These are phyloP conservation scores for Hemiprocne comata DNA, from an alignment of 2,113 vertebrate species.

Conservation along the genomic window DNA sequence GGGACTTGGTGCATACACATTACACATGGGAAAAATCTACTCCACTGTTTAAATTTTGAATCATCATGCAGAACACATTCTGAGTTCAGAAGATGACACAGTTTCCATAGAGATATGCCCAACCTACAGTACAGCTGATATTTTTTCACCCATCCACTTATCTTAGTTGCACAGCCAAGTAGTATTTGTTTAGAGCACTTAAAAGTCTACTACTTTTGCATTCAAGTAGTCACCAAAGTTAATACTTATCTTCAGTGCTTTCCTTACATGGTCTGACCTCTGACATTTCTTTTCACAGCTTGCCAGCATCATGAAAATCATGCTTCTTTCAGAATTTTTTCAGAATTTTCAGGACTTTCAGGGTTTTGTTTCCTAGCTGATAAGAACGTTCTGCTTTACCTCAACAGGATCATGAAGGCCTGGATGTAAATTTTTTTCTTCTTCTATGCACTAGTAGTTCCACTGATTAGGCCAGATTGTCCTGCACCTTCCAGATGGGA, in stretches of 20 bases:
- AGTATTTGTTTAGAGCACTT: not conserved
- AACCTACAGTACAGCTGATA: not conserved
- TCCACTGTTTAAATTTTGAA: not conserved
- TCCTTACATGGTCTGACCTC: not conserved
- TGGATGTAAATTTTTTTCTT: not conserved
- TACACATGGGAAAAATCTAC: not conserved
- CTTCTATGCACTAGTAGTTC: not conserved
- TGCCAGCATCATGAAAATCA: not conserved
- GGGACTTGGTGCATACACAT: not conserved
- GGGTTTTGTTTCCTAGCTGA: not conserved
- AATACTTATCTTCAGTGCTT: not conserved
- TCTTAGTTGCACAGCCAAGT: not conserved
- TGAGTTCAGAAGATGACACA: not conserved
- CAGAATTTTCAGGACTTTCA: no score
- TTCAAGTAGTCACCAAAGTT: not conserved
- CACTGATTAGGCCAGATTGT: not conserved
- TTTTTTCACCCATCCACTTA: slow-evolving; percentile 46
- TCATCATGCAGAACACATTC: not conserved
- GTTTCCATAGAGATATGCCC: slow-evolving; percentile 60
- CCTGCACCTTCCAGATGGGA: not conserved
- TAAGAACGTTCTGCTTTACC: not conserved
- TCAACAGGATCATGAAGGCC: not conserved
- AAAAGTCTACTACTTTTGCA: not conserved
- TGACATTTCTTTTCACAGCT: not conserved
- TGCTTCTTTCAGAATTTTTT: not conserved